A percentile compares a stretch with the other conserved stretches of the same genome.
Evolutionary conservation across 2,113 vertebrate species (phyloP).

Genomic region (Lichenostomus cassidix): DNA sequence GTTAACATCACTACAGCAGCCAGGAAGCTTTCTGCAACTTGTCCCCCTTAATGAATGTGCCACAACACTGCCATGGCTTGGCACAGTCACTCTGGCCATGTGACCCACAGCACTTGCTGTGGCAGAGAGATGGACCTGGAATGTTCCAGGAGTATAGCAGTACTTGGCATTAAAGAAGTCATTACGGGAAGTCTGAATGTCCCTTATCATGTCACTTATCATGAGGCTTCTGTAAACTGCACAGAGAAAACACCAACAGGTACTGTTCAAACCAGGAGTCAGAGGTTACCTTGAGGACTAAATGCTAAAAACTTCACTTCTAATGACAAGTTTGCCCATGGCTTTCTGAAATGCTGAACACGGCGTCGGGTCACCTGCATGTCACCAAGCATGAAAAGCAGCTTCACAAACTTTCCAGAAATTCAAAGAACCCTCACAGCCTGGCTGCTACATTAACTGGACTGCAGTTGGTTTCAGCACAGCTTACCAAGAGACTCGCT

Average conservation of each 20-base stretch:
- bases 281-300: background rate
- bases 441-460: background rate
- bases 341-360: background rate
- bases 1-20: background rate
- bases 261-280: background rate
- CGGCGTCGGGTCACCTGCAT: background rate
- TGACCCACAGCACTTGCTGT: background rate
- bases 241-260: background rate
- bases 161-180: background rate
- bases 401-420: background rate
- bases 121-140: background rate
- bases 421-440: background rate
- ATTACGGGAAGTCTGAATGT: background rate
- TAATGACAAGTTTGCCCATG: background rate
- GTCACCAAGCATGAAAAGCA: background rate
- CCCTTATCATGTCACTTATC: fast-evolving
- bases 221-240: background rate
- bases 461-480: background rate
- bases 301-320: background rate
- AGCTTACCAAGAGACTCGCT: constrained; percentile 90
- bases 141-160: background rate
- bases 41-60: background rate
- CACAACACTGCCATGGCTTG: background rate
- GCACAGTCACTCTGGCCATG: background rate
- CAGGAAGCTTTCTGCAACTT: background rate